phyloP scores from a whole-genome alignment of 2,113 vertebrate genomes.

The Okapia johnstoni region DNA sequence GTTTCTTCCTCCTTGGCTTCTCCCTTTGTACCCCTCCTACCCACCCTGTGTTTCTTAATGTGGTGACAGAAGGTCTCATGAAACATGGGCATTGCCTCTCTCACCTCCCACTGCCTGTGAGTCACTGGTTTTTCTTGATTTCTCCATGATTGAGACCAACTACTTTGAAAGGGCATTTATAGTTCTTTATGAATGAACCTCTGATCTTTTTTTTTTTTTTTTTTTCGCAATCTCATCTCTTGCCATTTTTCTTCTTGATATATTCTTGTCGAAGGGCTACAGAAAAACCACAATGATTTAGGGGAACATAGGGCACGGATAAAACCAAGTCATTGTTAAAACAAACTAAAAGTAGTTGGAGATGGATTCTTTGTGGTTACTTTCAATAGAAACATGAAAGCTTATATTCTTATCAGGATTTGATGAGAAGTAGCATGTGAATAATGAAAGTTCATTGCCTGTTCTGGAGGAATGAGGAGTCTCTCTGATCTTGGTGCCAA shows the following conservation, averaged over 20 bases:
- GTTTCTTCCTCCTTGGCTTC: neutral
- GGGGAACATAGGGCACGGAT: neutral
- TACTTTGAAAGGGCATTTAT: neutral
- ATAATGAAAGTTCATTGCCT: neutral
- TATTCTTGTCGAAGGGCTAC: neutral
- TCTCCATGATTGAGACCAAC: neutral
- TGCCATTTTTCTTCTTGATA: neutral
- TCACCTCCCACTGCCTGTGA: neutral
- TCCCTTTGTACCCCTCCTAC: neutral
- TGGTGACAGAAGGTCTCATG: neutral
- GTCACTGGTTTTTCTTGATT: conserved; percentile 12
- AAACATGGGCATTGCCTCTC: neutral
- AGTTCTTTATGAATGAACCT: neutral
- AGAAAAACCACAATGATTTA: neutral
- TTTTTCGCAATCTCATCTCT: neutral
- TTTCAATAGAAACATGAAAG: neutral
- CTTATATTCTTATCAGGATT: neutral
- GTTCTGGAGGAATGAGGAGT: neutral
- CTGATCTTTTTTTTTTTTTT: neutral
- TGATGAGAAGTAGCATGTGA: neutral
- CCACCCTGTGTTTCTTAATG: neutral
- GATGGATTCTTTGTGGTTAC: neutral
- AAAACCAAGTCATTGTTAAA: neutral
- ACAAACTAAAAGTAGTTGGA: neutral
- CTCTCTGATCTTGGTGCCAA: neutral